Conservation (phyloP, 2,113 vertebrate species). For the Pagrus major region DNA sequence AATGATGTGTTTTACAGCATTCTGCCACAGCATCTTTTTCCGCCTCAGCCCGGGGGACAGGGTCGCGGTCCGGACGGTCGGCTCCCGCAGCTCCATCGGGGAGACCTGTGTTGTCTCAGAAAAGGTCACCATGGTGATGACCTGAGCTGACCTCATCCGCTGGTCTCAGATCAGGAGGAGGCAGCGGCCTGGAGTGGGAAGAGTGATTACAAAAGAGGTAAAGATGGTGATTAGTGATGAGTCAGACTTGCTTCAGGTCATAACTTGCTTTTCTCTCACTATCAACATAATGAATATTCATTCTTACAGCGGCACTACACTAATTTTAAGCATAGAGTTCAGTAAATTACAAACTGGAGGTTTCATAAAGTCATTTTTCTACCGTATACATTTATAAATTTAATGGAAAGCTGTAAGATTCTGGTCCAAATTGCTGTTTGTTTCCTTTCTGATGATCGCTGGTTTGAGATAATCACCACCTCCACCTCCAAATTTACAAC, state of each 20-base stretch:
- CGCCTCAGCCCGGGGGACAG: slow-evolving; percentile 77
- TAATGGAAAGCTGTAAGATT: background rate
- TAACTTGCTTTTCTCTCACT: background rate
- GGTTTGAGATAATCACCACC: background rate
- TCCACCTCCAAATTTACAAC: background rate
- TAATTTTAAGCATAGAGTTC: background rate
- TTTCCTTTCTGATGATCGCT: background rate
- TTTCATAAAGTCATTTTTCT: no score
- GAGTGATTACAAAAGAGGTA: background rate
- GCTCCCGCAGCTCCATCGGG: slow-evolving; percentile 63
- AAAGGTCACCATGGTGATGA: slow-evolving; percentile 78
- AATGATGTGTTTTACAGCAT: slow-evolving; percentile 83
- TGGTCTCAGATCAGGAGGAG: slow-evolving; percentile 54
- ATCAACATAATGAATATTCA: background rate
- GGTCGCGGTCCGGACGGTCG: slow-evolving; percentile 34
- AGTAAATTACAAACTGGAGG: background rate
- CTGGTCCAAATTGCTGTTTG: background rate
- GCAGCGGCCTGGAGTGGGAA: slow-evolving; percentile 31
- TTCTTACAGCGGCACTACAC: background rate
- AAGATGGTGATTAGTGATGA: background rate
- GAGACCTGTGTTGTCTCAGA: slow-evolving; percentile 60
- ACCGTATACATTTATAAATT: no score
- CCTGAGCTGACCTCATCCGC: slow-evolving; percentile 35
- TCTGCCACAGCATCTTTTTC: slow-evolving; percentile 84
- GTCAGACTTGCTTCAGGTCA: background rate